These are phyloP conservation scores for Pogona vitticeps DNA, from an alignment of 2,113 vertebrate species.

Conservation along the genomic window DNA sequence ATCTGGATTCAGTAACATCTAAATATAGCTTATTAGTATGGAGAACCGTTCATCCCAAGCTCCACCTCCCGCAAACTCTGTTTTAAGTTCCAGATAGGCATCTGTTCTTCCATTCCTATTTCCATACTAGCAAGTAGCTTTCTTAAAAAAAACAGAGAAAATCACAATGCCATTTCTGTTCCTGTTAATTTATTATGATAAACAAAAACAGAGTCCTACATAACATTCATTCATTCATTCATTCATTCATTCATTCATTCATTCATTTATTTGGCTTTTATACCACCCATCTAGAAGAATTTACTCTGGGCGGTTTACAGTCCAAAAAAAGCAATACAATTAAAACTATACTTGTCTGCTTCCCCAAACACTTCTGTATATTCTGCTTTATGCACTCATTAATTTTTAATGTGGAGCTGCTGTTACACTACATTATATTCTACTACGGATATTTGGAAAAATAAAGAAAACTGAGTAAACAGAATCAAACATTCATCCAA, in stretches of 20 bases:
- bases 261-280: no score
- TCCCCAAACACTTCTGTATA: conserved; percentile 13
- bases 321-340: no score
- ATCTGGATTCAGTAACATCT: no score
- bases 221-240: no score
- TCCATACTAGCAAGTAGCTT: background rate
- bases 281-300: no score
- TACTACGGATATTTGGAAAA: conserved; percentile 13
- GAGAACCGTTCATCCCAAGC: background rate
- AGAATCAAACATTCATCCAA: conserved; percentile 12
- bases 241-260: no score
- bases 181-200: conserved; percentile 28
- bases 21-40: no score
- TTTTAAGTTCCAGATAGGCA: background rate
- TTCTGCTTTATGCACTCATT: background rate
- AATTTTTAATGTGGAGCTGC: conserved; percentile 1
- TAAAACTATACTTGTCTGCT: background rate
- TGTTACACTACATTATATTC: background rate
- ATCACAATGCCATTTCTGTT: conserved; percentile 12
- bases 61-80: background rate
- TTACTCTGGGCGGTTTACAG: no score
- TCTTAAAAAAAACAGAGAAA: conserved; percentile 29
- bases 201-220: conserved; percentile 37
- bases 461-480: background rate
- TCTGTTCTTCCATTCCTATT: background rate